A percentile compares a stretch with the other conserved stretches of the same genome.
phyloP scores from a whole-genome alignment of 2,797 vertebrate genomes.

The Miichthys miiuy region DNA sequence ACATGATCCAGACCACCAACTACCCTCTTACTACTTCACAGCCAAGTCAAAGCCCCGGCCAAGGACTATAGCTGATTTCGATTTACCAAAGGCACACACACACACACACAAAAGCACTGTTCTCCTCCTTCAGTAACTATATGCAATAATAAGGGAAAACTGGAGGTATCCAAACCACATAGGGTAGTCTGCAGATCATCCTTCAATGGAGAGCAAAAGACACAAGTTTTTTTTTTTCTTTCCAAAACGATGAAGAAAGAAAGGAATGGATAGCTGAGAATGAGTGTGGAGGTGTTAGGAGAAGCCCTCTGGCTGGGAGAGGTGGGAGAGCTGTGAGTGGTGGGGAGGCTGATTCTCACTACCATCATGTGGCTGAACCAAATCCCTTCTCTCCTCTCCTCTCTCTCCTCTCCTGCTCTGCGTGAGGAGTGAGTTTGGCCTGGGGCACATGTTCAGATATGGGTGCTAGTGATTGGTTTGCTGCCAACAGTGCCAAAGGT shows the following conservation, averaged over 20 bases:
- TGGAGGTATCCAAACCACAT: conserved; percentile 31
- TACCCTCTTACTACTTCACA: conserved; percentile 67
- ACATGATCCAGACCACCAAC: conserved; percentile 76
- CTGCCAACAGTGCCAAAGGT: conserved; percentile 93
- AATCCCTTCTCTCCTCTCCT: conserved; percentile 79
- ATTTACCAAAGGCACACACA: conserved; percentile 37
- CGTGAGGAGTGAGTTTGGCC: conserved; percentile 93
- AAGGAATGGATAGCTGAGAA: conserved; percentile 63
- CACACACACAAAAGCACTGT: conserved; percentile 25
- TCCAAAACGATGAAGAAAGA: conserved; percentile 65
- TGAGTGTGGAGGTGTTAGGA: conserved; percentile 76
- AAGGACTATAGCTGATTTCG: conserved; percentile 53
- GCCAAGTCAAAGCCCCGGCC: conserved; percentile 56
- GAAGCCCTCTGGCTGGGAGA: conserved; percentile 78
- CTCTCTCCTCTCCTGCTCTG: conserved; percentile 72
- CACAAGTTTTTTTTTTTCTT: conserved; percentile 30
- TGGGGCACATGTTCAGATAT: conserved; percentile 96
- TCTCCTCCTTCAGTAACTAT: conserved; percentile 22
- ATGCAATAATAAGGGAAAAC: conserved; percentile 32
- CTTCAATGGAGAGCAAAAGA: conserved; percentile 48
- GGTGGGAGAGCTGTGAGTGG: conserved; percentile 70
- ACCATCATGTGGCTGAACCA: conserved; percentile 78
- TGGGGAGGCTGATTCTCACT: conserved; percentile 72
- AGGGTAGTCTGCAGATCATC: conserved; percentile 24
- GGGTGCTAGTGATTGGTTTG: conserved; percentile 95